Evolutionary conservation across 1,140 invertebrate genomes (phyloP).

Genomic region (Euura lappo): DNA sequence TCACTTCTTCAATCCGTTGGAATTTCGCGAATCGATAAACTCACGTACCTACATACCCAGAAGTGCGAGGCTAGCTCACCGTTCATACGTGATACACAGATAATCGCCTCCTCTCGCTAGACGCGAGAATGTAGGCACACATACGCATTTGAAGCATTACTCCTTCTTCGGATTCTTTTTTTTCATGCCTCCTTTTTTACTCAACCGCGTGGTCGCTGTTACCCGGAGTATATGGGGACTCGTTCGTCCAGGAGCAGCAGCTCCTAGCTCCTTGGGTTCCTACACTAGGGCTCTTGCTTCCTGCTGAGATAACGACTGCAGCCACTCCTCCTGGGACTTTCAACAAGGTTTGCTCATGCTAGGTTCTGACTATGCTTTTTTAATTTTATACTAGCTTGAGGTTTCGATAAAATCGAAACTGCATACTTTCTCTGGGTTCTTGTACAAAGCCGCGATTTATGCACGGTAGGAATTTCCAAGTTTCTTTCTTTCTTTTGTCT

Average conservation of each 20-base stretch:
- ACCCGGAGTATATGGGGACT: not conserved
- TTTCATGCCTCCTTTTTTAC: too few species aligned
- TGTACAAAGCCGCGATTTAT: not conserved
- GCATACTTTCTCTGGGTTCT: not conserved
- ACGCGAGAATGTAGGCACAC: too few species aligned
- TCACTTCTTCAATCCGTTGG: not conserved
- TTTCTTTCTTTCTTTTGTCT: too few species aligned
- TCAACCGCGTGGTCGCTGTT: not conserved
- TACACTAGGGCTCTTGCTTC: not conserved
- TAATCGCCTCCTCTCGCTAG: too few species aligned
- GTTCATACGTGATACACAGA: too few species aligned
- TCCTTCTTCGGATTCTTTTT: too few species aligned
- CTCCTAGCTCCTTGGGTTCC: not conserved
- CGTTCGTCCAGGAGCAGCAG: not conserved
- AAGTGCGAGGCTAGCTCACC: too few species aligned
- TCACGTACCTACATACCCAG: not conserved
- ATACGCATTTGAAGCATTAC: too few species aligned
- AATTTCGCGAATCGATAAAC: not conserved
- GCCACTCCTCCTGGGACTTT: not conserved
- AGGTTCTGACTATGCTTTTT: not conserved
- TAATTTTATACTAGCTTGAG: not conserved
- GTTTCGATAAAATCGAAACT: not conserved
- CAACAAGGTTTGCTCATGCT: not conserved
- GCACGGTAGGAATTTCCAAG: not conserved
- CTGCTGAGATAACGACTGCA: slow-evolving; percentile 6